phyloP scores from a whole-genome alignment of 2,113 vertebrate species.

The Elanus axillaris region DNA sequence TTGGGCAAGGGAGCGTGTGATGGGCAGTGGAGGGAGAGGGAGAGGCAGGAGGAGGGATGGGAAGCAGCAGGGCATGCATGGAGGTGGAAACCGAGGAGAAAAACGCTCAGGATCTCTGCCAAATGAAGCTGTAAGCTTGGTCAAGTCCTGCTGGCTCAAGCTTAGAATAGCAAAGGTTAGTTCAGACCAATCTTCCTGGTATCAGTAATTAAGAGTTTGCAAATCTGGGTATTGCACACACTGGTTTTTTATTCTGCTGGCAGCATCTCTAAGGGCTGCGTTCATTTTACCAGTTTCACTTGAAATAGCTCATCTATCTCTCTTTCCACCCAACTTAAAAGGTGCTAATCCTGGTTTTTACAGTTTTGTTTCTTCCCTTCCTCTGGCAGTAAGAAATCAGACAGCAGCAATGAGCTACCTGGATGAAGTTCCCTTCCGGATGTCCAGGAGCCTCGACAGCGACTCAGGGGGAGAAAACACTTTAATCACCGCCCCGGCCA shows the following conservation, averaged over 20 bases:
- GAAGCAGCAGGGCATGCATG: not conserved
- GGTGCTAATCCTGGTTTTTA: not conserved
- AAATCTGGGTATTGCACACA: not conserved
- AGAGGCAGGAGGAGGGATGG: not conserved
- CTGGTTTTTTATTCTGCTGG: not conserved
- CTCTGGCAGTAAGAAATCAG: not conserved
- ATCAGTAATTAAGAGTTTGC: not conserved
- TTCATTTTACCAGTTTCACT: not conserved
- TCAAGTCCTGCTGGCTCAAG: not conserved
- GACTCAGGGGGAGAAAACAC: constrained; percentile 29
- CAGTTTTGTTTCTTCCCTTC: not conserved
- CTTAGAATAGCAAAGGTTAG: not conserved
- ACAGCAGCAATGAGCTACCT: constrained; percentile 70
- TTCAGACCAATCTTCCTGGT: not conserved
- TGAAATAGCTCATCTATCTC: not conserved
- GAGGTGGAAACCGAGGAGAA: not conserved
- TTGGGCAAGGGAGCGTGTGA: fast-evolving
- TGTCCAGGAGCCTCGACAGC: constrained; percentile 42
- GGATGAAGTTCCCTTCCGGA: constrained; percentile 83
- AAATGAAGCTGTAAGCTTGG: not conserved
- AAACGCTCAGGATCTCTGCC: not conserved
- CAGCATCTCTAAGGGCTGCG: not conserved
- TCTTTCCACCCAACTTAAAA: not conserved
- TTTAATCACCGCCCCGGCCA: constrained; percentile 18
- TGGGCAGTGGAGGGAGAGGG: not conserved